Conservation (phyloP, 2,797 vertebrate genomes). For the Danio jaintianensis region DNA sequence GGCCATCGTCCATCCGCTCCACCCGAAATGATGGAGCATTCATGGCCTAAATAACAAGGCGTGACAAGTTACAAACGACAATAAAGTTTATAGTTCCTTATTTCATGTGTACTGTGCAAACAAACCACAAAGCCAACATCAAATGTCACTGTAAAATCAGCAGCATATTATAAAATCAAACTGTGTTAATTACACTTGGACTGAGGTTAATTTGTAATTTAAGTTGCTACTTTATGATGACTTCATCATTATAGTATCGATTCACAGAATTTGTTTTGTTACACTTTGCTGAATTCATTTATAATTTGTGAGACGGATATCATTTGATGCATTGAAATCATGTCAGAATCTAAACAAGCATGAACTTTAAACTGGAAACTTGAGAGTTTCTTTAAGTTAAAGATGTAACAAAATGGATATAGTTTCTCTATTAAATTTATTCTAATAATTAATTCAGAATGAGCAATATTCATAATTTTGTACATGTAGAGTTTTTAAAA, state of each 20-base stretch:
- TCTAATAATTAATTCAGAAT: no score
- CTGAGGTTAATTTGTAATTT: neutral
- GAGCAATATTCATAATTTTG: no score
- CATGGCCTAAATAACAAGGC: conserved; percentile 75
- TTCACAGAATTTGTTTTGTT: neutral
- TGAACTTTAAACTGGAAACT: no score
- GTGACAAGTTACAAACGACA: neutral
- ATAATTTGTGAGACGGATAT: no score
- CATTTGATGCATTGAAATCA: no score
- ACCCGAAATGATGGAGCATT: conserved; percentile 81
- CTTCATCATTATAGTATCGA: neutral
- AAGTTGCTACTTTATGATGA: neutral
- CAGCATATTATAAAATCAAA: neutral
- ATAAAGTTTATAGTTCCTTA: neutral
- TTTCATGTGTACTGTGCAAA: neutral
- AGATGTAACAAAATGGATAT: no score
- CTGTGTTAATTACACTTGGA: neutral
- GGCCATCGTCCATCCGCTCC: conserved; percentile 72
- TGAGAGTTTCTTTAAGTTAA: no score
- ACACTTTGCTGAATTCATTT: neutral
- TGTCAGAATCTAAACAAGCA: no score
- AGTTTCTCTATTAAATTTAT: no score
- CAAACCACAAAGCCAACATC: neutral
- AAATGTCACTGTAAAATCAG: neutral
- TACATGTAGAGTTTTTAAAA: no score